Base-by-base conservation (phyloP, 2,797 vertebrate species). In the Fistularia commersonii region DNA sequence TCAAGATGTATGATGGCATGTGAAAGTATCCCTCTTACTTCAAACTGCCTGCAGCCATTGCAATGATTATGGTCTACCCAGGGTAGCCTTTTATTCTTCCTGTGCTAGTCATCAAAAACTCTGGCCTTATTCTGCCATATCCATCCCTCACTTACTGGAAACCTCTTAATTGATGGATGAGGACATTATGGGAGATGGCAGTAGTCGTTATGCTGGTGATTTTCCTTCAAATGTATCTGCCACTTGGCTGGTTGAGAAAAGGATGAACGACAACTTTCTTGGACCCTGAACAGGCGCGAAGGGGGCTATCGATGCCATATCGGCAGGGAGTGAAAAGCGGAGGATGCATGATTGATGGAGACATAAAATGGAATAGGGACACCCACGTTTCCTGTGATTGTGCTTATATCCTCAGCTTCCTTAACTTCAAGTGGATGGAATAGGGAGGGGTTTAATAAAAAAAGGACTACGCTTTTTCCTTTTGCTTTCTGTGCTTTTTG, bases 91-190 rank as follows among this genome's bases (percentile, higher is more conserved):
- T 60, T 65, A 69, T 72, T 58, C 64, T 46, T 63, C 51, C 51
- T 32, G 57, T 61, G 72, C 70, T 56, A 72, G 66, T 79, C 77
- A 79, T 79, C 72, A 72, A 66, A 79, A 77, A 48, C 60, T 54
- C 73, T 82, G 76, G 58, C 72, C 78, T 87, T 85, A 88, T 92
- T 93, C 88, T 89, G 79, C 72, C 67, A 64, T 76, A 83, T 90
- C 85, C 66, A 70, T 88, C 84, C 83, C 79, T 79, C 50, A 74
- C 66, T 88, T 91, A 87, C 88, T 87, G 88, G 82, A 91, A 90
- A 82, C 58, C 77, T 81, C 85, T 90, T 94, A 93, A 96, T 86
- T 93, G 93, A 95, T 49, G 79, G 93, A 95, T 95, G 90, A 94
- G 86, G 87, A 89, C 81, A 90, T 93, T 92, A 92, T 91, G 81